Evolutionary conservation across 1,140 invertebrate genomes (phyloP), one percentile per base, ranked within the genome.

Genomic region (Manduca sexta): DNA sequence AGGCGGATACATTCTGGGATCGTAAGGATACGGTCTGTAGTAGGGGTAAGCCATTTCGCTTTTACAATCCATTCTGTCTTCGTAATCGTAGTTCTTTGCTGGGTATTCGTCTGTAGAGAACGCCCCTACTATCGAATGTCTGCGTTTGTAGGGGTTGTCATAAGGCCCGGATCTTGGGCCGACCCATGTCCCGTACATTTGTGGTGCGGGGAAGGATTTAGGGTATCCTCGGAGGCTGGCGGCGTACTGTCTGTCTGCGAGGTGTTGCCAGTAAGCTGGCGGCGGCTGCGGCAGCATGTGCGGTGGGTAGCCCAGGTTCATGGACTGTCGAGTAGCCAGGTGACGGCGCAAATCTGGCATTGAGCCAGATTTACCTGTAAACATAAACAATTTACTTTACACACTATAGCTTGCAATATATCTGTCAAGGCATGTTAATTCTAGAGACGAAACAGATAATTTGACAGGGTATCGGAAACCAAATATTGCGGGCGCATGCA

Each of bases 331-430:
- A 0, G 64, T 56, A 1, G 79, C 76, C 7, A 85, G 55, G 48
- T 83, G 82, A 12, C 86, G 88, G 50, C 88, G 74, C 1, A 90
- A 71, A 51, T 90, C 89, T 47, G 88, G 86, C 81, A 90, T 85
- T 3, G 88, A 89, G 38, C 88, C 87, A 1, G 88, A 86, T 73
- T 90, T 89, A 16, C 78, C 87, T 88, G 60, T 1, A 76, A 56
- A 17, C 14, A 17, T 16, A 16, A 41, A n/a, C n/a, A n/a, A n/a
- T n/a, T n/a, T n/a, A n/a, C n/a, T n/a, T n/a, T n/a, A n/a, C n/a
- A n/a, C n/a, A n/a, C n/a, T n/a, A n/a, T n/a, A n/a, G n/a, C n/a
- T n/a, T n/a, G n/a, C n/a, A n/a, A n/a, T n/a, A n/a, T n/a, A n/a
- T n/a, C n/a, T n/a, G n/a, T n/a, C n/a, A n/a, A n/a, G n/a, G n/a